A percentile compares a stretch with the other conserved stretches of the same genome.
phyloP scores from a whole-genome alignment of 2,888 invertebrate genomes.

The Amiota communis region DNA sequence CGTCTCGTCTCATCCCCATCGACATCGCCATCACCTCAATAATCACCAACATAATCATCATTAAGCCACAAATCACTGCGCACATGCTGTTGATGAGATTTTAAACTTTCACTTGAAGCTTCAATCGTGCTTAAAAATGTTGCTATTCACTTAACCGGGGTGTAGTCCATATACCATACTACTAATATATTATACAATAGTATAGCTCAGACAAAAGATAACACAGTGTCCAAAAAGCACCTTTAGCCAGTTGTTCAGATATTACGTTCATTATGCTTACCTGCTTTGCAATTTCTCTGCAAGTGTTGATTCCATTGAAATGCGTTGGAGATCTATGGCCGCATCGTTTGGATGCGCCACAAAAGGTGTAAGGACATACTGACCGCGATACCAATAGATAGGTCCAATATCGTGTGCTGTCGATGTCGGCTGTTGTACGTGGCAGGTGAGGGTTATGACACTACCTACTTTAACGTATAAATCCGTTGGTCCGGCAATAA shows the following conservation, averaged over 20 bases:
- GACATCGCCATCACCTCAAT: not conserved
- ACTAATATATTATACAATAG: too few relatives aligned
- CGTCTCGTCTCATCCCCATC: not conserved
- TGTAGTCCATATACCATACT: not conserved
- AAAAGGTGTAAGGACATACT: slow-evolving; percentile 71
- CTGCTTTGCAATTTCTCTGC: slow-evolving; percentile 83
- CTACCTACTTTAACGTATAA: slow-evolving; percentile 84
- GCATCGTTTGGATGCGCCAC: slow-evolving; percentile 71
- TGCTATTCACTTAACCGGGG: not conserved
- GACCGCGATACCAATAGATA: slow-evolving; percentile 81
- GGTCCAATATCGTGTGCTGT: slow-evolving; percentile 79
- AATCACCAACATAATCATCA: slow-evolving; percentile 8
- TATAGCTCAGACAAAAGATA: too few relatives aligned
- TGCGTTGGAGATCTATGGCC: slow-evolving; percentile 71
- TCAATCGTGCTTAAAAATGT: not conserved
- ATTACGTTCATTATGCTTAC: slow-evolving; percentile 51
- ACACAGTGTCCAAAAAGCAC: too few relatives aligned
- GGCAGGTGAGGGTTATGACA: slow-evolving; percentile 81
- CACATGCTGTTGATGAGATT: slow-evolving; percentile 7
- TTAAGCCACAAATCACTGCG: not conserved
- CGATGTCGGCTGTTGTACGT: slow-evolving; percentile 78
- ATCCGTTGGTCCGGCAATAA: slow-evolving; percentile 80
- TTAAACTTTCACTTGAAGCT: slow-evolving; percentile 4
- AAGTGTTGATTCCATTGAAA: slow-evolving; percentile 72
- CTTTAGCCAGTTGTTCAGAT: not conserved